Base-by-base conservation (phyloP, 1,140 invertebrate genomes). In the Bombus ignitus region DNA sequence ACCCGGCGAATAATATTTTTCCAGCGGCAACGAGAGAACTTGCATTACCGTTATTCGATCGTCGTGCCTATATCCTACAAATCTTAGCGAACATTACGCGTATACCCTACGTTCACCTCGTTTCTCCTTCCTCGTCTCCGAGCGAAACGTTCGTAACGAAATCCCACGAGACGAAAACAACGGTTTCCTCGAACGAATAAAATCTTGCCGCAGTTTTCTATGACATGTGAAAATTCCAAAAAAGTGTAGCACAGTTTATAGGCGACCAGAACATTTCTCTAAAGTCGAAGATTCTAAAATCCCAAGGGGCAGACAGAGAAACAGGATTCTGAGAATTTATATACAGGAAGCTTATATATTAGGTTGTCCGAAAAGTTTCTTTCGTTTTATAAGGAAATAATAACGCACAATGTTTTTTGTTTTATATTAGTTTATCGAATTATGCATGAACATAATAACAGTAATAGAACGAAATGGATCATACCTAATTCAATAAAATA, bases 1-100 rank as follows among this genome's bases (percentile, higher is more conserved):
- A 80, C 32, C 68, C 42, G 22, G 0, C 76, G 77, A 85, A 85
- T 84, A 84, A 84, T 80, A 85, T 85, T 85, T 73, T 72, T 35
- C 76, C 53, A 18, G 22, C 42, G 25, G 15, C 3, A 28, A 28
- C 28, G 68, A 76, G 72, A 28, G 42, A 81, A 86, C 77, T 68
- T 71, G 57, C 80, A 72, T 83, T 73, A 25, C 25, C 62, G 44
- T 66, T 79, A 59, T 74, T 82, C 62, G n/a, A 74, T 88, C 59
- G 47, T 57, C 35, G 25, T 57, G n/a, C 47, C 74, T 66, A 53
- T 81, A 68, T 73, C 82, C 75, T 80, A 75, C 35, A 62, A 78
- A 88, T 77, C 47, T 59, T 62, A 18, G 15, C 59, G 10, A 8
- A 18, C 42, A 25, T 18, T 76, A 39, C n/a, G 59, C n/a, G 47